Base-by-base conservation (phyloP, 37 sponge, comb jelly and placozoan genomes). In the Amphimedon queenslandica region DNA sequence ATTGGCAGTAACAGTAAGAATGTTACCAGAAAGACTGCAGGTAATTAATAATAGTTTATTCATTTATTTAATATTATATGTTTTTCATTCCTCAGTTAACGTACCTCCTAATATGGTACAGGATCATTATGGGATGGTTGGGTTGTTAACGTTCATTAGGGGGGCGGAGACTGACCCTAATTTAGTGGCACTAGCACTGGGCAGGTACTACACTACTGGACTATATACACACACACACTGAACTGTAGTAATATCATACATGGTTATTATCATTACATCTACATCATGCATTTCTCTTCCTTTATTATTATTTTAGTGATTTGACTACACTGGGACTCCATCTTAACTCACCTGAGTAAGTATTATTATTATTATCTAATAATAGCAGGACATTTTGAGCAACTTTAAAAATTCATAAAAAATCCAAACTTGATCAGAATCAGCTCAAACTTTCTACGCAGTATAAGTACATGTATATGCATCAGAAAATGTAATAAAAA, bases 91-190 rank as follows among this genome's bases (percentile, higher is more conserved):
- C 21, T 67, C 79, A 21, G 74, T 90, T 20, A 87, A 91, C n/a
- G 85, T 99, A 40, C 96, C 96, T 2, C 85, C 94, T 29, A 87
- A 91, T 2, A 99, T 99, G 99, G 94, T 95, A n/a, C 94, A 84
- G 61, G 96, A 99, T 67, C 99, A 99, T 66, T 99, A 94, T 84
- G 99, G 99, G 23, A 95, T 99, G 94, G 84, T 95, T 74, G 99
- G 99, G 8, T 72, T 99, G 0, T 87, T 99, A 41, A 88, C 96
- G 0, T 99, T 99, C 64, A 99, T 99, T 64, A 68, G 99, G 57
- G 93, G 90, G 13, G 96, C 96, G 25, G 99, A 99, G 55, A 89
- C 94, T 33, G 96, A 95, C 37, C 96, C 91, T 2, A 92, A 90
- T 38, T 78, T 99, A 0, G 94, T 95, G 4, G 87, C 96, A 36